A percentile compares a stretch with the other conserved stretches of the same genome.
Evolutionary conservation across 2,888 invertebrate species (phyloP).

Genomic region (Harmothoe impar): DNA sequence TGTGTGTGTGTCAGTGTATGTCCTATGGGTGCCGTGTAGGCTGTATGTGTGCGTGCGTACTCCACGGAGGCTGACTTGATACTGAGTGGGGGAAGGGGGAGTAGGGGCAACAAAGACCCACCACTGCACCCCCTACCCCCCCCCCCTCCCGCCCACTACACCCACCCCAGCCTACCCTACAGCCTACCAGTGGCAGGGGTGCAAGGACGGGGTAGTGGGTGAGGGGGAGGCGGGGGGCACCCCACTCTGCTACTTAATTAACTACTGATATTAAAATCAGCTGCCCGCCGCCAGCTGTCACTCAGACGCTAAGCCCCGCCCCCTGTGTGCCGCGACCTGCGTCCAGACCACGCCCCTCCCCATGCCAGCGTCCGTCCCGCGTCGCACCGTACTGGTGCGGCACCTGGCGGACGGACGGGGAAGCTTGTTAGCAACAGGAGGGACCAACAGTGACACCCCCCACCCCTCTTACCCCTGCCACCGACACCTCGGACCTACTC

Average conservation of each 20-base stretch:
- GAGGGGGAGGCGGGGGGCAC: not conserved
- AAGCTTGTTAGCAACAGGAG: constrained; percentile 37
- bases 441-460: not conserved
- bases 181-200: not conserved
- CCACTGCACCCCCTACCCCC: not conserved
- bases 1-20: not conserved
- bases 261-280: constrained; percentile 50
- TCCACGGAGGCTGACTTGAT: not conserved
- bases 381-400: not conserved
- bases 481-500: not conserved
- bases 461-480: not conserved
- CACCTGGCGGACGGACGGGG: not conserved
- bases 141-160: not conserved
- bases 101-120: not conserved
- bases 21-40: not conserved
- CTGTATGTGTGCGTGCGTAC: not conserved
- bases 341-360: not conserved
- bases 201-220: not conserved
- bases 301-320: constrained; percentile 38
- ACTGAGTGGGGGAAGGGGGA: not conserved
- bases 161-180: not conserved
- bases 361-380: not conserved
- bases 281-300: constrained; percentile 37
- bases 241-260: constrained; percentile 37
- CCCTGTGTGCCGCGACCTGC: not conserved